Evolutionary conservation across 2,113 vertebrate genomes (phyloP).

Genomic region (Odocoileus virginianus): DNA sequence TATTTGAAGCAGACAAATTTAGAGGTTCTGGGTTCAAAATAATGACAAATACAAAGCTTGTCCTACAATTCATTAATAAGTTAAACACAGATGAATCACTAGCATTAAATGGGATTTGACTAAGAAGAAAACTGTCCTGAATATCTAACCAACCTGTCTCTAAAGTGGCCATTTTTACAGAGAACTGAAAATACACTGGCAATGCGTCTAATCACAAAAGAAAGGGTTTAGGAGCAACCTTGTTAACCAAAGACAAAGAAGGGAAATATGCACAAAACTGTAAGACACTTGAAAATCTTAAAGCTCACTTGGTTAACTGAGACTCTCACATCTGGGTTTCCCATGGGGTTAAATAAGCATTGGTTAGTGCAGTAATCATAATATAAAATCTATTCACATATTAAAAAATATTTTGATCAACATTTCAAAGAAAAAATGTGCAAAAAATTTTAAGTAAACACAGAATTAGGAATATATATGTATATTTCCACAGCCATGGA

Average conservation of each 20-base stretch:
- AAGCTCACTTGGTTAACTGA: not conserved
- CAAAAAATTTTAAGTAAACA: not conserved
- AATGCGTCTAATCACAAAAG: not conserved
- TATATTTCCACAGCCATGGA: not conserved
- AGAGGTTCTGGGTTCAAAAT: not conserved
- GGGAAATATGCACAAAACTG: not conserved
- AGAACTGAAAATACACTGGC: not conserved
- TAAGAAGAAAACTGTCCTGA: not conserved
- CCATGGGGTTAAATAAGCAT: not conserved
- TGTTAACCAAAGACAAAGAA: not conserved
- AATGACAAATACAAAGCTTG: not conserved
- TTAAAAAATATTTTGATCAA: not conserved
- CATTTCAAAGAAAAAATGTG: not conserved
- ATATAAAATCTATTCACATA: not conserved
- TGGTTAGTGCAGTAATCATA: not conserved
- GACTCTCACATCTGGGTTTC: not conserved
- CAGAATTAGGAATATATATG: not conserved
- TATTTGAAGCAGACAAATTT: constrained; percentile 9
- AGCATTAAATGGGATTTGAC: not conserved
- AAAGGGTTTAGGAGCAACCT: not conserved
- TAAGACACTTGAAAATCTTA: not conserved
- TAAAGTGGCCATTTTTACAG: not conserved
- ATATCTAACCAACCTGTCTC: not conserved
- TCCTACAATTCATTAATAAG: not conserved
- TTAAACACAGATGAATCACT: not conserved